A percentile compares a stretch with the other conserved stretches of the same genome.
phyloP scores from a whole-genome alignment of 2,113 vertebrate species.

The Melanotaenia duboulayi region DNA sequence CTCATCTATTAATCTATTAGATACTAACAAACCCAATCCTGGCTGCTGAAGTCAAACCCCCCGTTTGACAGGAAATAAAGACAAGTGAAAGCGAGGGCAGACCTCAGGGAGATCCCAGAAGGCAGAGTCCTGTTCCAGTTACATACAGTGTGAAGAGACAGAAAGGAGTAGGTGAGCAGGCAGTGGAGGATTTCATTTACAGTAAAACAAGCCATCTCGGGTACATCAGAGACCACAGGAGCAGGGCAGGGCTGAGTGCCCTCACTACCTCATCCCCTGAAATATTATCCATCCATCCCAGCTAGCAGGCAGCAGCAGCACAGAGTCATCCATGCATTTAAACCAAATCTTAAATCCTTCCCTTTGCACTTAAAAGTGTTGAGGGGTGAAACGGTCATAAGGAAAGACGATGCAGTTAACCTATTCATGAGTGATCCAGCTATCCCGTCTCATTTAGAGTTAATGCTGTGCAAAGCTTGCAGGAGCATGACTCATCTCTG shows the following conservation, averaged over 20 bases:
- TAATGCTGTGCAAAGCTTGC: slow-evolving; percentile 50
- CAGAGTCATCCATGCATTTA: slow-evolving; percentile 30
- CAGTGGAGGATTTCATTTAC: slow-evolving; percentile 79
- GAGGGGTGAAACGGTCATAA: slow-evolving; percentile 8
- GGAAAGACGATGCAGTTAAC: slow-evolving; percentile 27
- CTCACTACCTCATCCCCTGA: slow-evolving; percentile 70
- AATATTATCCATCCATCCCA: slow-evolving; percentile 69
- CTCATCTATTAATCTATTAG: slow-evolving; percentile 61
- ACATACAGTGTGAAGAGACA: slow-evolving; percentile 62
- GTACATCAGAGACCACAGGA: slow-evolving; percentile 71
- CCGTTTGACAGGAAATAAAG: slow-evolving; percentile 54
- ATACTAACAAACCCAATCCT: slow-evolving; percentile 49
- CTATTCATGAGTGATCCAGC: slow-evolving; percentile 8
- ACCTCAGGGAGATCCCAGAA: slow-evolving; percentile 72
- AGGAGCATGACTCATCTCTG: slow-evolving; percentile 55
- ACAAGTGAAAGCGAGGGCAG: slow-evolving; percentile 64
- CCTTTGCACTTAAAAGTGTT: not conserved
- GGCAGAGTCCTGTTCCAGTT: slow-evolving; percentile 74
- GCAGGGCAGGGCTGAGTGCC: slow-evolving; percentile 72
- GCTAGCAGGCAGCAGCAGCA: slow-evolving; percentile 45
- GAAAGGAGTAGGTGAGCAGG: slow-evolving; percentile 64
- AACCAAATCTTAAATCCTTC: slow-evolving; percentile 39
- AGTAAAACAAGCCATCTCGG: slow-evolving; percentile 78
- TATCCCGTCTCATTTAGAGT: slow-evolving; percentile 34
- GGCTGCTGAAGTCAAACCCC: slow-evolving; percentile 30